Percentiles rank a stretch among this genome's conserved stretches.
Conservation (phyloP, 1,140 invertebrate species). For the Drosophila hydei region DNA sequence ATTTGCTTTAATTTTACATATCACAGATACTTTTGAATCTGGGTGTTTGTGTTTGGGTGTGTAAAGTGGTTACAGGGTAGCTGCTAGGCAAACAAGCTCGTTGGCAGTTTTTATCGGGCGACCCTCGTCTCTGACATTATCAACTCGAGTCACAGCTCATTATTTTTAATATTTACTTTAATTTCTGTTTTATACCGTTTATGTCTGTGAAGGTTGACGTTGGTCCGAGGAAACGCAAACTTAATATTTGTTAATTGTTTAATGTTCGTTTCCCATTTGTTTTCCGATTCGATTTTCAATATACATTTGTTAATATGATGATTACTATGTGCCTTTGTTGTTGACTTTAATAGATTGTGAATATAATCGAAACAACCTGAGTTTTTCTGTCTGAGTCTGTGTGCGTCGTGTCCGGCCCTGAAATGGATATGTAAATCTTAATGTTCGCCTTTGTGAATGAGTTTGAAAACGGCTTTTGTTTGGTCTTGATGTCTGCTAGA, state of each 20-base stretch:
- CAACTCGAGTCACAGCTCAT: conserved; percentile 26
- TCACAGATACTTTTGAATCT: background rate
- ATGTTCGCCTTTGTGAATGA: conserved; percentile 22
- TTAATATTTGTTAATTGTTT: conserved; percentile 61
- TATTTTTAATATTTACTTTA: conserved; percentile 45
- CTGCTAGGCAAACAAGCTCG: background rate
- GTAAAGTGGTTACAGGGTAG: background rate
- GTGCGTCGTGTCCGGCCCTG: conserved; percentile 8
- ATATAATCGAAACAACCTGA: conserved; percentile 7
- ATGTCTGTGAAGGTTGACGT: conserved; percentile 22
- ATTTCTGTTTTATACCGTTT: conserved; percentile 25
- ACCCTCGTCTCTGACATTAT: conserved; percentile 34
- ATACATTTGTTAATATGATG: conserved; percentile 30
- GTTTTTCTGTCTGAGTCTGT: conserved; percentile 10
- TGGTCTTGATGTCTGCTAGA: conserved; percentile 15
- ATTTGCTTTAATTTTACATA: background rate
- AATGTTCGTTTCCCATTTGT: conserved; percentile 41
- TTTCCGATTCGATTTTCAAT: conserved; percentile 32
- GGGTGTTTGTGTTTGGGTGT: too few species aligned
- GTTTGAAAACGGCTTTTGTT: conserved; percentile 25
- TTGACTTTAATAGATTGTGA: conserved; percentile 16
- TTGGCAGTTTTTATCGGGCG: conserved; percentile 23
- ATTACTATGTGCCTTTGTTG: background rate
- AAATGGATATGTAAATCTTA: conserved; percentile 36
- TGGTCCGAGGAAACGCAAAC: conserved; percentile 25